A percentile compares a stretch with the other conserved stretches of the same genome.
These are phyloP conservation scores for Sebastes iracundus DNA, from an alignment of 2,797 vertebrate genomes.

Conservation along the genomic window DNA sequence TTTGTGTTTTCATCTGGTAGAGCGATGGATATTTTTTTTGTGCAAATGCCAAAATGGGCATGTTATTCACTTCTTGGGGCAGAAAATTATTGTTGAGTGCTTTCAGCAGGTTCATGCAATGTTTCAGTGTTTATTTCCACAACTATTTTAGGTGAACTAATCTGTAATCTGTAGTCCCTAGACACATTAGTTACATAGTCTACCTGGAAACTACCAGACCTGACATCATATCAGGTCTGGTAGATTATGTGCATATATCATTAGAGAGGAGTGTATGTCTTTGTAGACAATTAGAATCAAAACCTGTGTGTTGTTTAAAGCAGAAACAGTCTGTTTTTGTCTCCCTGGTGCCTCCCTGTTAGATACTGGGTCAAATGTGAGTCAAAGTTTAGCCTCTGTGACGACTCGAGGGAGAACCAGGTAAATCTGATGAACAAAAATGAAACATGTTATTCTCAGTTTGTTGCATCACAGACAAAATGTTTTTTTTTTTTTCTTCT, in stretches of 20 bases:
- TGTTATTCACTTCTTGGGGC: neutral
- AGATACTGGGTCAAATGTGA: neutral
- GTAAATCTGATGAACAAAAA: neutral
- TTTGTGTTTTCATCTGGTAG: neutral
- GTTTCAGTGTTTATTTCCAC: neutral
- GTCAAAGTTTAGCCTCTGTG: neutral
- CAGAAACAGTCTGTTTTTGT: neutral
- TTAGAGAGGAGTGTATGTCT: neutral
- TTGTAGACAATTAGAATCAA: neutral
- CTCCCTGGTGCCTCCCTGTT: neutral
- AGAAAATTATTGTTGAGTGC: neutral
- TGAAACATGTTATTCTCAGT: neutral
- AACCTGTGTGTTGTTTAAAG: neutral
- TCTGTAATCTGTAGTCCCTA: neutral
- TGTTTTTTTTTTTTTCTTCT: conserved; percentile 33
- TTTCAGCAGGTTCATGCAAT: neutral
- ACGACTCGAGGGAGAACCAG: neutral
- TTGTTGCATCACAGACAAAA: conserved; percentile 74
- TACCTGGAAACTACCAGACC: neutral
- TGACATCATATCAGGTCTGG: neutral
- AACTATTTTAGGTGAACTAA: neutral
- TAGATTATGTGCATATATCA: neutral
- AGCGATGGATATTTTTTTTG: neutral
- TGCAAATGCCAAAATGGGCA: too few species aligned
- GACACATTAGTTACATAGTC: neutral